Base-by-base conservation (phyloP, 53 echinoderm and acorn worm genomes). In the Glandiceps talaboti region DNA sequence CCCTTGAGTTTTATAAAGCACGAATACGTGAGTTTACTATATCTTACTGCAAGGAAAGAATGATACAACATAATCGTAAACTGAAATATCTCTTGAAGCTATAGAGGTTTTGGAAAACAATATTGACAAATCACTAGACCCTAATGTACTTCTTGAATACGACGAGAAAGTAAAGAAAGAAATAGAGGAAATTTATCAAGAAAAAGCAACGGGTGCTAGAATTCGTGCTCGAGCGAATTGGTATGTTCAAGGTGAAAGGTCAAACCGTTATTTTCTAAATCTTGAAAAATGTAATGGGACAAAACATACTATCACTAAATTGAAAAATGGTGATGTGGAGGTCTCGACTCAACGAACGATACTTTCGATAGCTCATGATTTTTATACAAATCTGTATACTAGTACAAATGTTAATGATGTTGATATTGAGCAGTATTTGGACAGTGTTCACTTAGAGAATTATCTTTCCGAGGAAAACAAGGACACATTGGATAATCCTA, bases 211-310 rank as follows among this genome's bases (percentile, higher is more conserved):
- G 33, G 91, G 88, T 27, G 81, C 77, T 14, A 88, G 88, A 32
- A 74, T 83, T 14, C 85, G 88, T 77, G 85, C 85, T 28, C 33
- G 85, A 29, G 78, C 85, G 12, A 79, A 76, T 30, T 84, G 82
- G 81, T 79, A 73, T 28, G 84, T 79, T 30, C 10, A 79, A 31
- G 88, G 75, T 32, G 87, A 88, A 33, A 82, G 32, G 31, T 87
- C 74, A 76, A 85, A 80, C 73, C 79, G 82, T 27, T 90, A 90
- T 78, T 87, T 85, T 79, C 74, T 85, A 28, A 87, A 77, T 83
- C 64, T 88, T 74, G 84, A 91, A 81, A 83, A 83, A 30, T 29
- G 82, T 33, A 86, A 81, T 82, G 76, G 31, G 31, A 80, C 82
- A 31, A 83, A 73, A 45, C 88, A 91, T 0, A 77, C 26, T 76